phyloP scores from a whole-genome alignment of 2,797 vertebrate genomes.

The Sebastolobus alascanus region DNA sequence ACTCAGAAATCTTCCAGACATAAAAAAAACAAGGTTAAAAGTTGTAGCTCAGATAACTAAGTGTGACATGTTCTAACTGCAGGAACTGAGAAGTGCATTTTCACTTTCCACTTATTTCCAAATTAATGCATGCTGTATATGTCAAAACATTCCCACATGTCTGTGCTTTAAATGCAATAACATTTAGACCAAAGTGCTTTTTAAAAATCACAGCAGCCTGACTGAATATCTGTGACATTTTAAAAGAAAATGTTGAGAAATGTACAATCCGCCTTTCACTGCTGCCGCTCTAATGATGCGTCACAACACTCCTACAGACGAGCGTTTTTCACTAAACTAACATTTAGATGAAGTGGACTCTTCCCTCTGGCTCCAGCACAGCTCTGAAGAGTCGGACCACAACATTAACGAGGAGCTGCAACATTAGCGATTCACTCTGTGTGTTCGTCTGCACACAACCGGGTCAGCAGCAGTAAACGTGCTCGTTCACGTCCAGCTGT shows the following conservation, averaged over 20 bases:
- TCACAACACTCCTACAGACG: background rate
- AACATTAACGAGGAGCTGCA: too few species aligned
- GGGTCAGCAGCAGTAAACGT: background rate
- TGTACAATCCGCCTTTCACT: background rate
- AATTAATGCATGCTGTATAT: background rate
- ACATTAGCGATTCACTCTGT: conserved; percentile 1
- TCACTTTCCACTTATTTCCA: background rate
- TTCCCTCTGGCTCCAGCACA: conserved; percentile 14
- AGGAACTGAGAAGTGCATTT: background rate
- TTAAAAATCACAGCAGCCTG: background rate
- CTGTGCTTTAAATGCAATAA: background rate
- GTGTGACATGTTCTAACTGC: background rate
- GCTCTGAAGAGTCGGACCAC: background rate
- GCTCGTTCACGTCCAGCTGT: background rate
- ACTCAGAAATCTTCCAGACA: background rate
- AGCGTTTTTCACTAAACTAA: conserved; percentile 9
- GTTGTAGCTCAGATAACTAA: background rate
- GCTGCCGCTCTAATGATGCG: background rate
- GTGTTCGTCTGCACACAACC: background rate
- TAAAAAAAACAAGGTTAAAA: background rate
- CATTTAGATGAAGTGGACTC: conserved; percentile 28
- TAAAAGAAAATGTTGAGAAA: background rate
- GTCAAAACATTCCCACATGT: background rate
- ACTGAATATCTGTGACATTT: background rate
- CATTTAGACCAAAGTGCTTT: background rate